Percentiles rank a stretch among this genome's conserved stretches.
Evolutionary conservation across 2,113 vertebrate species (phyloP).

Genomic region (Scophthalmus maximus): DNA sequence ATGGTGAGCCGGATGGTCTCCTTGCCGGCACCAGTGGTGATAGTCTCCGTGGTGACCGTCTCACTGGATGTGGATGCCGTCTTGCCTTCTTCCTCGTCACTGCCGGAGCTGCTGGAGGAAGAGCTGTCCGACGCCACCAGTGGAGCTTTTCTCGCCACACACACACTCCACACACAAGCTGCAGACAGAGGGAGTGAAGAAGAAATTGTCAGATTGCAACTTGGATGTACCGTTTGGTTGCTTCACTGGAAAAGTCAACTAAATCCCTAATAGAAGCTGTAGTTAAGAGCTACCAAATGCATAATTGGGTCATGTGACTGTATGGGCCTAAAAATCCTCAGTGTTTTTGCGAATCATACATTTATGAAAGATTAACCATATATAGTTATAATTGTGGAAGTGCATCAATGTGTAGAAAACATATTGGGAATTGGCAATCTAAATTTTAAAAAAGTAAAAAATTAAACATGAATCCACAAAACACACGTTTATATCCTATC

Average conservation of each 20-base stretch:
- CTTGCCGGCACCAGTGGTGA: slow-evolving; percentile 78
- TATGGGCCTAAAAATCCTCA: neutral
- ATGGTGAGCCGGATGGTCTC: slow-evolving; percentile 78
- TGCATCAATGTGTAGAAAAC: neutral
- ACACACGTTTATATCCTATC: neutral
- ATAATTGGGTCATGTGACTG: neutral
- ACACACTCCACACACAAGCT: slow-evolving; percentile 90
- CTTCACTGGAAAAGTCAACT: neutral
- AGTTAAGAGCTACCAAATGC: neutral
- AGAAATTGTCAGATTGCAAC: neutral
- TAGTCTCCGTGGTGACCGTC: slow-evolving; percentile 77
- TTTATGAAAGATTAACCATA: neutral
- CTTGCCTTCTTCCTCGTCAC: slow-evolving; percentile 85
- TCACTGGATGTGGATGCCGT: slow-evolving; percentile 62
- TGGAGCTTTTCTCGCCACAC: slow-evolving; percentile 86
- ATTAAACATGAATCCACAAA: neutral
- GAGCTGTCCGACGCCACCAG: slow-evolving; percentile 89
- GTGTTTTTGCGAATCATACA: neutral
- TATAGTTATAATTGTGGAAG: neutral
- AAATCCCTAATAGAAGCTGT: neutral
- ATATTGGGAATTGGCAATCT: neutral
- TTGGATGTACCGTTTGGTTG: neutral
- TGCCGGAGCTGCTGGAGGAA: slow-evolving; percentile 87
- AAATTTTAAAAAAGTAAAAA: neutral
- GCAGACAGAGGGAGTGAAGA: slow-evolving; percentile 47